Base-by-base conservation (phyloP, 2,888 invertebrate genomes). In the Calameuta pallipes region DNA sequence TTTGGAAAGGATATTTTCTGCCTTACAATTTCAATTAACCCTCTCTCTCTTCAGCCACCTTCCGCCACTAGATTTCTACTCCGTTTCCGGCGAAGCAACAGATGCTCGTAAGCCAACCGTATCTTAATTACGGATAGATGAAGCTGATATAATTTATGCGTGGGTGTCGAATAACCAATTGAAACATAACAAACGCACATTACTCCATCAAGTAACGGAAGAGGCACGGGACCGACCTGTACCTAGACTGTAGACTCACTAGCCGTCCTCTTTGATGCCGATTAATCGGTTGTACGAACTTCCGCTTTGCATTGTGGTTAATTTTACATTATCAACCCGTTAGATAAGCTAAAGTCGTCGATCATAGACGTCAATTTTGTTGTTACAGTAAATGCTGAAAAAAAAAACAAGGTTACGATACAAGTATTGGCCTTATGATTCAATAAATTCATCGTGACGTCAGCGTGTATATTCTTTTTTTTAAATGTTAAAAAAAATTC, bases 171-270 rank as follows among this genome's bases (percentile, higher is more conserved):
- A 84, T 84, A 78, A 83, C 82, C 87, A 90, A 89, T 90, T 89
- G 88, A 87, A 90, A 90, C 87, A 89, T 89, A 89, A 90, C 88
- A 87, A 90, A 89, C 90, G 89, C 90, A 88, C 83, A 88, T 90
- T 90, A 89, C 89, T 90, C 85, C 89, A 90, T 90, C 90, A 89
- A 88, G 86, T 80, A 85, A 83, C 89, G 89, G 88, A 88, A 89
- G 87, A 89, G 87, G 85, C 85, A 87, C 85, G 84, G 84, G 85
- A 77, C 85, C 84, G 82, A 84, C 81, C 41, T 41, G 41, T 41
- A 15, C 41, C 41, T 41, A 6, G 0, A 15, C 41, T 1, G 41
- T 2, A 6, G 81, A 79, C 82, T 84, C 82, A 81, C 36, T 12
- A 12, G 83, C 81, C 85, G 85, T 87, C 84, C 80, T 41, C 87